Base-by-base conservation (phyloP, 2,113 vertebrate species). In the Greenwoodochromis staneri region DNA sequence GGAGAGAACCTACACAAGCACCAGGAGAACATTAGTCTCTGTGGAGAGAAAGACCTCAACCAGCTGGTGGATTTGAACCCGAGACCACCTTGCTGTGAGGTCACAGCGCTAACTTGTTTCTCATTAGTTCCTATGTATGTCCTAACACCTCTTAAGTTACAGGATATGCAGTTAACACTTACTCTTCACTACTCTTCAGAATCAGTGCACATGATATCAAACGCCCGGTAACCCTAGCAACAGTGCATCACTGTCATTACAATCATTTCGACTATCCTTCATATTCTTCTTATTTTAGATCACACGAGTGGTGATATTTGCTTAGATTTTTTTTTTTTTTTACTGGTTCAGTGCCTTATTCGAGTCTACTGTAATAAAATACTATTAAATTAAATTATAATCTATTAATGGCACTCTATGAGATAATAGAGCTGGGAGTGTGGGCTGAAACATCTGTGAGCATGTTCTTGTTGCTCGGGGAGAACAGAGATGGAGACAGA, bases 401-500 rank as follows among this genome's bases (percentile, higher is more conserved):
- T 86, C 88, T 89, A 90, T 91, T 94, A 92, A 92, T 87, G 91
- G 66, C 63, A 14, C 82, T 87, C 80, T 34, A 63, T 27, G 69
- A 85, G 89, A 89, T 92, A 92, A 91, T 85, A 53, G 86, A 82
- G 87, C 69, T 38, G 47, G 63, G 88, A 80, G 69, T 53, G 80
- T 71, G 90, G 84, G 81, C 54, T 85, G 57, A 86, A 91, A 89
- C 89, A 91, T 93, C 91, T 92, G 86, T 85, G 90, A 88, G 88
- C 86, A 11, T 89, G 89, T 85, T 89, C 89, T 85, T 57, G 61
- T 73, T 69, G 89, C 91, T 93, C 24, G 63, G 86, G 84, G 91
- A 87, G 93, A 93, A 89, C 89, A 87, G 84, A 91, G 94, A 93
- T 92, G 83, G 88, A 95, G 93, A 92, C 90, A 90, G 94, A 93